Conservation (phyloP, 2,888 invertebrate species). For the Drosophila fungiperda region DNA sequence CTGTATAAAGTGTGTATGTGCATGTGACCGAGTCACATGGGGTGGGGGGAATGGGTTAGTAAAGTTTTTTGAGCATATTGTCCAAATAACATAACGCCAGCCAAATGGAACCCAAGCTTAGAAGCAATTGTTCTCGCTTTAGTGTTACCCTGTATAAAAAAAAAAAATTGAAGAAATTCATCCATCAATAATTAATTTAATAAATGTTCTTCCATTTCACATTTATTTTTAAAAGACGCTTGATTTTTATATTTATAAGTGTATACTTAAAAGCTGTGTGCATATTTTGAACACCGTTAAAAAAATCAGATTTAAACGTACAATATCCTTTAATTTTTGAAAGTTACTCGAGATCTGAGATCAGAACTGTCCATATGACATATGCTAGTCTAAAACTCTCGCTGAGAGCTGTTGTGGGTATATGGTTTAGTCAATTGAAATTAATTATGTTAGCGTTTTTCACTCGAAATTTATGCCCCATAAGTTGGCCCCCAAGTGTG, state of each 20-base stretch:
- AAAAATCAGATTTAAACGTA: not conserved
- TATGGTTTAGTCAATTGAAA: slow-evolving; percentile 66
- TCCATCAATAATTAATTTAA: not conserved
- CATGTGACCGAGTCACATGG: not conserved
- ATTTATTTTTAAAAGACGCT: not conserved
- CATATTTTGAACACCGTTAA: not conserved
- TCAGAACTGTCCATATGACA: not conserved
- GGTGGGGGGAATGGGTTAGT: slow-evolving; percentile 25
- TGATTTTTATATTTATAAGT: not conserved
- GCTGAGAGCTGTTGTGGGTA: slow-evolving; percentile 3
- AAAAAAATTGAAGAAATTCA: not conserved
- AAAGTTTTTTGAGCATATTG: slow-evolving; percentile 80
- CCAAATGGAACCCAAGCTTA: slow-evolving; percentile 42
- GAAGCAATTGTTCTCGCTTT: not conserved
- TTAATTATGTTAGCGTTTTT: slow-evolving; percentile 72
- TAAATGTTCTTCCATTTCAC: not conserved
- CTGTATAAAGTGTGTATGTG: slow-evolving; percentile 32
- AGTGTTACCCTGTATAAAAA: slow-evolving; percentile 26
- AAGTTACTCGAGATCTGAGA: not conserved
- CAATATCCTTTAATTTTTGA: not conserved
- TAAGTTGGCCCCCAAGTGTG: slow-evolving; percentile 77
- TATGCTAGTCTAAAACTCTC: not conserved
- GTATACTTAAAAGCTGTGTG: not conserved
- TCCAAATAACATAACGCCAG: slow-evolving; percentile 67
- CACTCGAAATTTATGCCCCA: slow-evolving; percentile 70